Evolutionary conservation across 2,888 invertebrate genomes (phyloP).

Genomic region (Acholoe squamosa): DNA sequence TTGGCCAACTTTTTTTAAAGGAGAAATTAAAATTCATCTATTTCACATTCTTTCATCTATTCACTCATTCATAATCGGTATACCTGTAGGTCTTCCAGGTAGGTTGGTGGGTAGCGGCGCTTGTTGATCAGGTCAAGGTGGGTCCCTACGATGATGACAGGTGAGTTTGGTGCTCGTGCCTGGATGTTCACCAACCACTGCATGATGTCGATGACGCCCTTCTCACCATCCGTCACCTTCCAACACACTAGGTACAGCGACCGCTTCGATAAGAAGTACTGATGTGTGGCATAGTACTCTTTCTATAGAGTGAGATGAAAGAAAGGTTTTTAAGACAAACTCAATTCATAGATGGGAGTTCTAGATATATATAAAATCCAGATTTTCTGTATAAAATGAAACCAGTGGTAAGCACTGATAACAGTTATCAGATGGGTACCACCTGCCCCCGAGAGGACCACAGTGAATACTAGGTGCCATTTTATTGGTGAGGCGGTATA

Average conservation of each 20-base stretch:
- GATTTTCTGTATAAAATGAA: too few species aligned
- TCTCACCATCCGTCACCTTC: slow-evolving; percentile 94
- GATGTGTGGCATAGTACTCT: slow-evolving; percentile 99
- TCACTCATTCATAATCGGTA: too few species aligned
- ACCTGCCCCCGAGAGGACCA: too few species aligned
- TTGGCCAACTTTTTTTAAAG: too few species aligned
- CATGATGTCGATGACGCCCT: slow-evolving; percentile 93
- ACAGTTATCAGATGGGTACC: too few species aligned
- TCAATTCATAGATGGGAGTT: too few species aligned
- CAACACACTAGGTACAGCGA: slow-evolving; percentile 97
- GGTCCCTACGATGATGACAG: slow-evolving; percentile 86
- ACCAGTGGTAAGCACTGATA: too few species aligned
- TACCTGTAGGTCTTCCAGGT: slow-evolving; percentile 90
- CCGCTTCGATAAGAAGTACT: slow-evolving; percentile 97
- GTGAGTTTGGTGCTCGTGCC: slow-evolving; percentile 71
- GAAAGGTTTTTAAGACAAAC: too few species aligned
- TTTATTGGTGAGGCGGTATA: too few species aligned
- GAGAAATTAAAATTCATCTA: too few species aligned
- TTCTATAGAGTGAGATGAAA: slow-evolving; percentile 82
- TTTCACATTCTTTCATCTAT: slow-evolving; percentile 90
- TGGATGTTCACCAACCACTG: slow-evolving; percentile 97
- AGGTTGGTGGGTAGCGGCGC: slow-evolving; percentile 85
- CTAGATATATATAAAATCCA: too few species aligned
- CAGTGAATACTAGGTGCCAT: too few species aligned
- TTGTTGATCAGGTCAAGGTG: slow-evolving; percentile 91